phyloP scores from a whole-genome alignment of 2,797 vertebrate genomes.

The Dendrocincla tyrannina region DNA sequence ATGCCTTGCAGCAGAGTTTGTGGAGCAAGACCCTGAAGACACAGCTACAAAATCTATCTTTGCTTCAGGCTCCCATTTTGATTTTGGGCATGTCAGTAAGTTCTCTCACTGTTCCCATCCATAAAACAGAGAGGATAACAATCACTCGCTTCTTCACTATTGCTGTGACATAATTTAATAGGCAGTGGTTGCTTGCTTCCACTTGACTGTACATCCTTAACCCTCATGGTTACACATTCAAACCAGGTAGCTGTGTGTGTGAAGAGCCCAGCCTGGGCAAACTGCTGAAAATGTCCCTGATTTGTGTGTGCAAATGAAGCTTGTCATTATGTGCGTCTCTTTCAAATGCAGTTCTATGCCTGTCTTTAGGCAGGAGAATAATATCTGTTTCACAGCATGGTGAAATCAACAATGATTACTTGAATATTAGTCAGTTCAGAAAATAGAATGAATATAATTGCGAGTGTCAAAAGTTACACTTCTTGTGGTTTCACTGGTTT shows the following conservation, averaged over 20 bases:
- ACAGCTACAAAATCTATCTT: neutral
- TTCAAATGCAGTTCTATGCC: neutral
- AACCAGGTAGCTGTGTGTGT: neutral
- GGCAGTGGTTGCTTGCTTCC: neutral
- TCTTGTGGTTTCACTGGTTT: neutral
- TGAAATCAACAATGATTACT: neutral
- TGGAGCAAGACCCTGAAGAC: neutral
- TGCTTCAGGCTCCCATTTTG: neutral
- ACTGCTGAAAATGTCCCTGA: neutral
- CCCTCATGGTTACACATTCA: neutral
- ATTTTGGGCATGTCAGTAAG: neutral
- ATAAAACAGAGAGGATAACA: neutral
- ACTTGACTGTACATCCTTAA: neutral
- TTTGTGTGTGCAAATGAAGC: neutral
- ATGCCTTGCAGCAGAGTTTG: neutral
- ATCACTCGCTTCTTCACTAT: neutral
- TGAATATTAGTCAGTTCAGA: neutral
- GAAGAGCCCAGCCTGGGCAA: neutral
- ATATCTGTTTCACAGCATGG: neutral
- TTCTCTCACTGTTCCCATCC: neutral
- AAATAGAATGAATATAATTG: neutral
- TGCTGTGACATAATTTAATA: neutral
- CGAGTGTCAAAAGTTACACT: neutral
- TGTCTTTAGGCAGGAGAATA: conserved; percentile 14
- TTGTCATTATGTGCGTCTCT: neutral